A percentile compares a stretch with the other conserved stretches of the same genome.
Conservation (phyloP, 1,140 invertebrate species). For the Drosophila kohkoa region DNA sequence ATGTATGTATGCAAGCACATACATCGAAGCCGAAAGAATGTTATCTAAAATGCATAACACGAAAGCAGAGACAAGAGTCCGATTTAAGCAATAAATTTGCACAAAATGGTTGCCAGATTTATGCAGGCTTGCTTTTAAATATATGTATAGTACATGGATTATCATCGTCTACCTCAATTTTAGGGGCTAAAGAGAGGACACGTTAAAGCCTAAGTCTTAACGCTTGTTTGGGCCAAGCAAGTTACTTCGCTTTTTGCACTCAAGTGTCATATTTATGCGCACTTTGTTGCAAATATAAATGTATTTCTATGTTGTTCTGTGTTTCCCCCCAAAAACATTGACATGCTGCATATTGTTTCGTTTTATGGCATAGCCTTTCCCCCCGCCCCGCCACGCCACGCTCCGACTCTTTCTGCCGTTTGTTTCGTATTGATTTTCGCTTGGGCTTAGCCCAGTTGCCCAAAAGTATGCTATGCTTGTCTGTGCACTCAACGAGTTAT, state of each 20-base stretch:
- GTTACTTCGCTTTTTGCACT: conserved; percentile 16
- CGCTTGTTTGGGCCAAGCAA: conserved; percentile 28
- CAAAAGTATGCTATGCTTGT: conserved; percentile 54
- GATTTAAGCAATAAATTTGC: conserved; percentile 22
- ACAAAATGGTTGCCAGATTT: conserved; percentile 16
- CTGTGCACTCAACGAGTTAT: conserved; percentile 60
- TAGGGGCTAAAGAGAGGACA: background rate
- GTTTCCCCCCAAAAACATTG: background rate
- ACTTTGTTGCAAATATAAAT: conserved; percentile 51
- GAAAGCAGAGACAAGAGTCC: background rate
- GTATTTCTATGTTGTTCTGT: conserved; percentile 18
- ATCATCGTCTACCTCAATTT: background rate
- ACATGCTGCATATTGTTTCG: conserved; percentile 39
- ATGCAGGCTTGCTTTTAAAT: background rate
- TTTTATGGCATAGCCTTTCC: conserved; percentile 47
- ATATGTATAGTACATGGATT: background rate
- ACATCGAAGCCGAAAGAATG: conserved; percentile 2
- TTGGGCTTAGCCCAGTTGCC: conserved; percentile 28
- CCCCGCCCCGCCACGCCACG: background rate
- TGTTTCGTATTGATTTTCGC: conserved; percentile 70
- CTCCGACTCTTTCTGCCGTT: conserved; percentile 27
- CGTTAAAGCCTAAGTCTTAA: conserved; percentile 21
- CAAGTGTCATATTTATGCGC: conserved; percentile 55
- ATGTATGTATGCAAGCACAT: conserved; percentile 11
- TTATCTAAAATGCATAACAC: conserved; percentile 12